Conservation (phyloP, 2,113 vertebrate species). For the Trinectes maculatus region DNA sequence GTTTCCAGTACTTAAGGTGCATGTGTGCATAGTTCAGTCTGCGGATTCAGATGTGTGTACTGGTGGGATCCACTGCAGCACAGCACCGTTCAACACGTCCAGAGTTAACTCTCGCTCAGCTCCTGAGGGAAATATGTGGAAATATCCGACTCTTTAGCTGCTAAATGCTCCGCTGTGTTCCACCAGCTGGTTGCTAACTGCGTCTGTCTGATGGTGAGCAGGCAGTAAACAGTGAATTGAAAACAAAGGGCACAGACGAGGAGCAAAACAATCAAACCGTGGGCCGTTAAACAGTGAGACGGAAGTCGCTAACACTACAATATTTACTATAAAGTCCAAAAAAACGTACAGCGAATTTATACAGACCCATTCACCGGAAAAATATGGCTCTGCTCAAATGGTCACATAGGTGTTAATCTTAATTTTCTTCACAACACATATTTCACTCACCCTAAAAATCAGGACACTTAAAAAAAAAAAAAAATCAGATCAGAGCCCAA, state of each 20-base stretch:
- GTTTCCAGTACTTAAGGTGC: no score
- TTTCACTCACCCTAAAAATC: neutral
- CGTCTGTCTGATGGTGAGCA: neutral
- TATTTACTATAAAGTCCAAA: no score
- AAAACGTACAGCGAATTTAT: no score
- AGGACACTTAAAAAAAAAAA: neutral
- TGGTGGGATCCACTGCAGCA: no score
- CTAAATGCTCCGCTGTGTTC: neutral
- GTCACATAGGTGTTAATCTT: neutral
- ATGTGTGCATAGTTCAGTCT: no score
- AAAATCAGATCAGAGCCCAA: conserved; percentile 27
- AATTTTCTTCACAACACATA: neutral
- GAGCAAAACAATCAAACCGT: no score
- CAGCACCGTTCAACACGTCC: no score
- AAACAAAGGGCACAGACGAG: no score
- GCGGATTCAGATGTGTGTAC: no score
- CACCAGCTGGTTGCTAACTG: neutral
- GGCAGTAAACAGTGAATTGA: neutral
- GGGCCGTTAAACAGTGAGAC: no score
- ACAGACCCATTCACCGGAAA: no score
- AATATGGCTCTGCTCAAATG: neutral
- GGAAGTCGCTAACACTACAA: no score
- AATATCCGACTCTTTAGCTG: neutral
- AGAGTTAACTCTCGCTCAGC: neutral
- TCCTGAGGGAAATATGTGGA: neutral